These are phyloP conservation scores for Macaca mulatta DNA, from an alignment of 2,113 vertebrate genomes.

Conservation along the genomic window DNA sequence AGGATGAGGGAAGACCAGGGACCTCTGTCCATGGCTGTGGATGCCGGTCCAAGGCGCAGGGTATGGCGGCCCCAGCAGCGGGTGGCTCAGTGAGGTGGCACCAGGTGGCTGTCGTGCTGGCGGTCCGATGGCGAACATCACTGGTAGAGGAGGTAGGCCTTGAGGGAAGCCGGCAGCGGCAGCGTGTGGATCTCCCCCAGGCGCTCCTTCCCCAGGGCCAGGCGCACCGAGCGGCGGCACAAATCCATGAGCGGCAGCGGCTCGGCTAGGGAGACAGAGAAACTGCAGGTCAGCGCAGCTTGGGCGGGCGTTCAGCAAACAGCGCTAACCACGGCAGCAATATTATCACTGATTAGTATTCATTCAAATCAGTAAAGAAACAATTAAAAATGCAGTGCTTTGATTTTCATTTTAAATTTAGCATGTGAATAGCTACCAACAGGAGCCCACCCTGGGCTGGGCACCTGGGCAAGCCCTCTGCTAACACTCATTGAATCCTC, in stretches of 20 bases:
- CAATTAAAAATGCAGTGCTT: neutral
- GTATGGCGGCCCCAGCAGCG: constrained; percentile 75
- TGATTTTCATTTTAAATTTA: too few species aligned
- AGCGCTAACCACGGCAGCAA: rapidly evolving
- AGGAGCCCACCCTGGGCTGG: neutral
- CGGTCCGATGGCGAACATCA: constrained; percentile 82
- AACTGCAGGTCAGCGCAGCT: neutral
- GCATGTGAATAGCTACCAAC: too few species aligned
- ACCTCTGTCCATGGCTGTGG: constrained; percentile 44
- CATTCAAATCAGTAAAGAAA: too few species aligned
- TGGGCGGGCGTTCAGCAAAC: rapidly evolving
- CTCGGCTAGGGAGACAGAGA: constrained; percentile 87
- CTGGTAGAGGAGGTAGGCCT: constrained; percentile 99
- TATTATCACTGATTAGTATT: rapidly evolving
- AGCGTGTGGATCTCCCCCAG: constrained; percentile 92
- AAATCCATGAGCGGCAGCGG: constrained; percentile 98
- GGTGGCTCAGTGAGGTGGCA: constrained; percentile 52
- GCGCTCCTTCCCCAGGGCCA: constrained; percentile 95
- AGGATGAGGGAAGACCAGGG: neutral
- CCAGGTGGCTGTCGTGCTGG: neutral
- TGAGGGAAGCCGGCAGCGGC: constrained; percentile 96
- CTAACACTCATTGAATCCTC: too few species aligned
- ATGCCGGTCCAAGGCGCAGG: constrained; percentile 32
- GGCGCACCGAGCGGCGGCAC: constrained; percentile 94
- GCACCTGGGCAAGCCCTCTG: rapidly evolving